phyloP scores from a whole-genome alignment of 2,888 invertebrate genomes.

The Lasius fuliginosus region DNA sequence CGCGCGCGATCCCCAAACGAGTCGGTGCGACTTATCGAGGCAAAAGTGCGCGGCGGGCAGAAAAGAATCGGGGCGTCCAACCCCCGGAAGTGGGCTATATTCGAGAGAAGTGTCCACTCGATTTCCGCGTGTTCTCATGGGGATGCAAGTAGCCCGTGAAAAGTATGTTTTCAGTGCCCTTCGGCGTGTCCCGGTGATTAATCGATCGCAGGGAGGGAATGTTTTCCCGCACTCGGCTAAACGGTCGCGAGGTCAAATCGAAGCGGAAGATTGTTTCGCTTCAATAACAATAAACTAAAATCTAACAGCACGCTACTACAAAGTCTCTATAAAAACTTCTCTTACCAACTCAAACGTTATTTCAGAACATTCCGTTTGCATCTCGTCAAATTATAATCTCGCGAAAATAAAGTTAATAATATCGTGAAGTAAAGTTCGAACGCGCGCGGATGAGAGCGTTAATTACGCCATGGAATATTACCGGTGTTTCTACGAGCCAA shows the following conservation, averaged over 20 bases:
- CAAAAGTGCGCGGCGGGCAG: constrained; percentile 31
- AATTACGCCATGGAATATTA: not conserved
- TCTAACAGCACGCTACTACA: no score
- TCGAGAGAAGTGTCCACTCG: not conserved
- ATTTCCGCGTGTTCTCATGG: constrained; percentile 25
- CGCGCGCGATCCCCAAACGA: constrained; percentile 1
- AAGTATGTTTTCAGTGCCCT: constrained; percentile 31
- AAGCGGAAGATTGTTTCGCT: not conserved
- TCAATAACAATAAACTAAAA: not conserved
- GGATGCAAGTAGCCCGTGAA: constrained; percentile 24
- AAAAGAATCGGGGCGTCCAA: constrained; percentile 33
- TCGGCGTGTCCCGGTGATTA: not conserved
- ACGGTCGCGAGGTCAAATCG: not conserved
- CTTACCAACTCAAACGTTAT: no score
- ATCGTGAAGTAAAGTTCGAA: not conserved
- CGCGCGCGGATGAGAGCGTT: not conserved
- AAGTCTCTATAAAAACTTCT: not conserved
- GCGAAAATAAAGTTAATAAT: not conserved
- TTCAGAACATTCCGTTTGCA: not conserved
- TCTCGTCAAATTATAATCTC: not conserved
- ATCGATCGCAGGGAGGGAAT: not conserved
- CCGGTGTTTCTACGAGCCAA: not conserved
- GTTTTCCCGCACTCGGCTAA: not conserved
- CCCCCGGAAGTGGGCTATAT: constrained; percentile 10
- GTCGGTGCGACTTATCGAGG: constrained; percentile 41